These are phyloP conservation scores for Cheilosia soror DNA, from an alignment of 2,888 invertebrate species.

Conservation along the genomic window DNA sequence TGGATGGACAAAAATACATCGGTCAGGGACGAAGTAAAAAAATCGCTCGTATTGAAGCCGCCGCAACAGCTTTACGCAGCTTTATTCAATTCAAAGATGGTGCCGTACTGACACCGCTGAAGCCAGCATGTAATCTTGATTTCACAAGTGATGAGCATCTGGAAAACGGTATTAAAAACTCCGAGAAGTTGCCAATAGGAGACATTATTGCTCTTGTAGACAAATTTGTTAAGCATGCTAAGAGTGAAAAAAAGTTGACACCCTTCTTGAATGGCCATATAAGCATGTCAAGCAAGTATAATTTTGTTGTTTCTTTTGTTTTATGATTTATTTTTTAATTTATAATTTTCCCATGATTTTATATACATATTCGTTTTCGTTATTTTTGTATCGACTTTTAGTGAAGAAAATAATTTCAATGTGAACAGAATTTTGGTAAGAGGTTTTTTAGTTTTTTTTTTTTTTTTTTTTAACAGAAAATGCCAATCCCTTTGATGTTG, in stretches of 20 bases:
- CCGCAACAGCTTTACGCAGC: constrained; percentile 85
- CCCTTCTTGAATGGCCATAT: constrained; percentile 78
- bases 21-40: constrained; percentile 86
- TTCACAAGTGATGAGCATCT: constrained; percentile 85
- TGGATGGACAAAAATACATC: constrained; percentile 85
- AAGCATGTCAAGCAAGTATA: constrained; percentile 84
- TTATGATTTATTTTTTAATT: constrained; percentile 69
- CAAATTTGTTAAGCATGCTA: constrained; percentile 80
- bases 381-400: constrained; percentile 17
- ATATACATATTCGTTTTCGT: constrained; percentile 8
- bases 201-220: constrained; percentile 80
- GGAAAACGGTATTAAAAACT: constrained; percentile 82
- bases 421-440: constrained; percentile 57
- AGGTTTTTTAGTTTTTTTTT: constrained; percentile 7
- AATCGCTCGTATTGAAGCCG: constrained; percentile 85
- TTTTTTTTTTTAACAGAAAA: background rate
- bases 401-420: constrained; percentile 17
- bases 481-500: background rate
- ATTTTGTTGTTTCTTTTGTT: constrained; percentile 78
- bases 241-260: constrained; percentile 77
- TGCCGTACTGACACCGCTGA: constrained; percentile 81
- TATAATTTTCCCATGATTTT: constrained; percentile 44
- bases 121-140: constrained; percentile 84
- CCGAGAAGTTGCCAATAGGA: constrained; percentile 76
- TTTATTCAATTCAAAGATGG: constrained; percentile 86